A percentile compares a stretch with the other conserved stretches of the same genome.
Conservation (phyloP, 2,797 vertebrate genomes). For the Erithacus rubecula region DNA sequence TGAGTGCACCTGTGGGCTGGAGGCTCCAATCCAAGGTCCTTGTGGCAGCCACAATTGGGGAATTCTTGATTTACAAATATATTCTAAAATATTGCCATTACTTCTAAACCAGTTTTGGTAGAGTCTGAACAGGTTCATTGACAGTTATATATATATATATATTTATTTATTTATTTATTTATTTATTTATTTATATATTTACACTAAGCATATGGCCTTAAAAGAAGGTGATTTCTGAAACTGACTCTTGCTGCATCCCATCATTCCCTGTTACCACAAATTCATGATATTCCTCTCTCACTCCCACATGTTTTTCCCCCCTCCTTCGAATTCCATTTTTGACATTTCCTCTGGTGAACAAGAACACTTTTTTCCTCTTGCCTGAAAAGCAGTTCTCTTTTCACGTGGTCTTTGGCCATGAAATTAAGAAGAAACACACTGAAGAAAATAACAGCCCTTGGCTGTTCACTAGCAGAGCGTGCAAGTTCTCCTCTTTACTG, state of each 20-base stretch:
- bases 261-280: neutral
- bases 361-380: neutral
- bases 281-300: neutral
- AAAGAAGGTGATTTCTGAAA: neutral
- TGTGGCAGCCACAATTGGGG: rapidly evolving
- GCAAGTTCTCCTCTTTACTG: neutral
- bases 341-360: neutral
- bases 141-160: neutral
- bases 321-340: neutral
- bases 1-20: neutral
- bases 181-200: too few relatives aligned
- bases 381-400: neutral
- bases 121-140: neutral
- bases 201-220: neutral
- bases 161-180: too few relatives aligned
- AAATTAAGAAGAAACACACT: neutral
- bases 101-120: neutral
- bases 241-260: neutral
- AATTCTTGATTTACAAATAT: neutral
- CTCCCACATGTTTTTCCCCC: neutral
- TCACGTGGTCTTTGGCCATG: neutral
- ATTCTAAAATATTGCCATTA: neutral
- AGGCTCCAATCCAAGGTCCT: neutral
- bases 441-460: neutral
- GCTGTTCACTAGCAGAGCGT: neutral